Conservation (phyloP, 2,888 invertebrate genomes). For the Coleophora flavipennella region DNA sequence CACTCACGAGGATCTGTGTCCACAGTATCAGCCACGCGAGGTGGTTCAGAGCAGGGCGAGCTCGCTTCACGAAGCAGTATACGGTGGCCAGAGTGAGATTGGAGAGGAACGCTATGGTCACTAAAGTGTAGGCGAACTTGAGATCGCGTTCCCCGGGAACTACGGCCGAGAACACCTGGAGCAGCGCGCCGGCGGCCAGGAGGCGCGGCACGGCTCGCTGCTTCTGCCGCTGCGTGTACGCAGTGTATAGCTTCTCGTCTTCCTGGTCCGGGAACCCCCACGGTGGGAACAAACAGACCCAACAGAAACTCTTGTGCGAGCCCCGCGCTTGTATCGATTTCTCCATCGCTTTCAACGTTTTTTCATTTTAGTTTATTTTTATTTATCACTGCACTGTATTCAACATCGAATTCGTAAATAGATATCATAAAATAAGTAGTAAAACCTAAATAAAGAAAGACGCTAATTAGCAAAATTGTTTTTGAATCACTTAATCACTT, state of each 20-base stretch:
- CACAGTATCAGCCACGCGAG: conserved; percentile 76
- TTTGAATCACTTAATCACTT: no score
- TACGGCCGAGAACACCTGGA: conserved; percentile 46
- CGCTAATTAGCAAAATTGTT: no score
- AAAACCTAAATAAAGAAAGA: no score
- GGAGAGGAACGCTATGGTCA: conserved; percentile 30
- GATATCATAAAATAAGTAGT: no score
- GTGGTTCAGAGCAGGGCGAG: conserved; percentile 74
- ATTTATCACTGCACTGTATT: conserved; percentile 5
- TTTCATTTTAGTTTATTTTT: conserved; percentile 16
- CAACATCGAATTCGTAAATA: no score
- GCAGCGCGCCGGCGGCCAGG: conserved; percentile 41
- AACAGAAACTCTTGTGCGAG: conserved; percentile 24
- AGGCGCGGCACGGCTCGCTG: conserved; percentile 53
- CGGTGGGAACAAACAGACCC: conserved; percentile 44
- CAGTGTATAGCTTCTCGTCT: conserved; percentile 52
- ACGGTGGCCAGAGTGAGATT: conserved; percentile 35
- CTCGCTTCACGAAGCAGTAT: conserved; percentile 31
- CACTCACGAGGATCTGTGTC: conserved; percentile 45
- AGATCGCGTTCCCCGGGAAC: conserved; percentile 56
- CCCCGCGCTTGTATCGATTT: conserved; percentile 35
- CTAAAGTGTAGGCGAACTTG: conserved; percentile 37
- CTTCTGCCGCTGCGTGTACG: conserved; percentile 52
- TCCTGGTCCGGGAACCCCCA: conserved; percentile 50
- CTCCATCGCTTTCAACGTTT: conserved; percentile 35